Base-by-base conservation (phyloP, 1,140 invertebrate genomes). In the Bombus pyrosoma region DNA sequence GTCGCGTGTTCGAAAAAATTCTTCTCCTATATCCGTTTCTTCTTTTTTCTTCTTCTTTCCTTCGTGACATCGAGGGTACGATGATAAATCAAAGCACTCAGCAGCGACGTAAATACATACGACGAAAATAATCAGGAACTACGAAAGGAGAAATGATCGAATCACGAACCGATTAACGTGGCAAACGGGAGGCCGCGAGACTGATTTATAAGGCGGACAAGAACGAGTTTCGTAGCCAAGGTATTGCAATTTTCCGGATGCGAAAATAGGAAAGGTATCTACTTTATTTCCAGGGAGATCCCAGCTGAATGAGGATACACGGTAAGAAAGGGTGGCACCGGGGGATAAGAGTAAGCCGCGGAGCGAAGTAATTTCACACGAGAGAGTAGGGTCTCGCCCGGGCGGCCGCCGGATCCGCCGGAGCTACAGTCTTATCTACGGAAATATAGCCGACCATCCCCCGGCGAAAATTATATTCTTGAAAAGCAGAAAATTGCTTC, bases 311-410 rank as follows among this genome's bases (percentile, higher is more conserved):
- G 93, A 94, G 94, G 93, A 95, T 94, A 95, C 93, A 94, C 93
- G 92, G 90, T 89, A 87, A 66, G 90, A 93, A 93, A 91, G 91
- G 89, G 91, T 85, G 89, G 87, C 85, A 84, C 72, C 82, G 92
- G 91, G 92, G 93, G 91, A 93, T 93, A 92, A 91, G 92, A 92
- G 93, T 95, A 95, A 95, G 94, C 94, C 94, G 93, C 94, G 93
- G 87, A 93, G 94, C 94, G 90, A 94, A 95, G 94, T 95, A 95
- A 95, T 95, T 95, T 95, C 94, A 94, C 93, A 94, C 93, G 94
- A 90, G 93, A 93, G 92, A 92, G 87, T 85, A 92, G 92, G 91
- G 91, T 91, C 86, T 90, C 43, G 87, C 73, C 82, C 43, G 79
- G 78, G 87, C 86, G 80, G 81, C 78, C 83, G 90, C 80, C 86